These are phyloP conservation scores for Papilio polyxenes DNA, from an alignment of 1,140 invertebrate species.

Conservation along the genomic window DNA sequence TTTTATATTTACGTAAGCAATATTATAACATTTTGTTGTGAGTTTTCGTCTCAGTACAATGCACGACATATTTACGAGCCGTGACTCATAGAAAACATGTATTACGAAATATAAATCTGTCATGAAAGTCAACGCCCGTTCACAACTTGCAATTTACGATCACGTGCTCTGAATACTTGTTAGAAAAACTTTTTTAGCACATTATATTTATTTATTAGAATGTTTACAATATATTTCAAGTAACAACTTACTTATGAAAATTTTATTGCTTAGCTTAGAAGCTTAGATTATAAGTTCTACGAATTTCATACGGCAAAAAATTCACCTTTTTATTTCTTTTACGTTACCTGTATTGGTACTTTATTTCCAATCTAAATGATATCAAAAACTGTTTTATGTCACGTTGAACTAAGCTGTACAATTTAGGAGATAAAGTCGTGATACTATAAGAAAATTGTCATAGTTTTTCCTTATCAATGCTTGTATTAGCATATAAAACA, in stretches of 20 bases:
- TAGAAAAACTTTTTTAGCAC: constrained; percentile 43
- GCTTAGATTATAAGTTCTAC: neutral
- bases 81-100: constrained; percentile 70
- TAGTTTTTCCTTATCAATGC: neutral
- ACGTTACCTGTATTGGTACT: no score
- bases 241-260: neutral
- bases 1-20: constrained; percentile 29
- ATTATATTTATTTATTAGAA: constrained; percentile 18
- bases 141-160: constrained; percentile 75
- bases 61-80: constrained; percentile 73
- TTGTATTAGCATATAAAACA: constrained; percentile 13
- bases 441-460: constrained; percentile 11
- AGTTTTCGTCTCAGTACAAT: constrained; percentile 32
- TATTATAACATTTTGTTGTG: constrained; percentile 33
- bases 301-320: no score
- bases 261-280: neutral
- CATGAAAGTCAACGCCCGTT: constrained; percentile 65
- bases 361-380: no score
- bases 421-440: neutral
- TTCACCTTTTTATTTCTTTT: no score
- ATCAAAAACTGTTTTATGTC: neutral
- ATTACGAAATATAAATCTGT: constrained; percentile 74
- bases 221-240: neutral
- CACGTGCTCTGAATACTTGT: constrained; percentile 55
- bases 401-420: neutral